phyloP scores from a whole-genome alignment of 2,797 vertebrate species.

The Myoxocephalus aenaeus region DNA sequence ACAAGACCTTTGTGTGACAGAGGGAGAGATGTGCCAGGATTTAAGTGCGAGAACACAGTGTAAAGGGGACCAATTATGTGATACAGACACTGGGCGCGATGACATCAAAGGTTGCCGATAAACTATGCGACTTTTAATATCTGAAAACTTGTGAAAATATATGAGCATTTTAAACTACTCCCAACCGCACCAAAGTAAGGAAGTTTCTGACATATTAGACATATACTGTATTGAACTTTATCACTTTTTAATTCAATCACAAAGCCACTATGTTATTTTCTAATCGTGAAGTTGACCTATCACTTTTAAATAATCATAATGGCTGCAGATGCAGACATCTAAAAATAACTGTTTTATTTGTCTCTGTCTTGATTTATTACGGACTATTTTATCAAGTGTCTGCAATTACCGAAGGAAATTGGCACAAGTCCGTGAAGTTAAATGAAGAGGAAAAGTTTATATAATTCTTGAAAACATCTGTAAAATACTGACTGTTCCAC shows the following conservation, averaged over 20 bases:
- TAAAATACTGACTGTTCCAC: not conserved
- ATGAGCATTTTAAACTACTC: not conserved
- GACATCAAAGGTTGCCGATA: slow-evolving; percentile 4
- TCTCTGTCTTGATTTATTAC: not conserved
- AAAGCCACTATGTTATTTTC: not conserved
- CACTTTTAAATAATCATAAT: not conserved
- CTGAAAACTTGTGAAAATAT: not conserved
- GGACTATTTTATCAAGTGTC: not conserved
- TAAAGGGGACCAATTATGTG: slow-evolving; percentile 18
- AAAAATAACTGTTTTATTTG: not conserved
- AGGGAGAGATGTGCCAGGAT: slow-evolving; percentile 5
- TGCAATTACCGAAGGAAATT: not conserved
- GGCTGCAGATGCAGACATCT: not conserved
- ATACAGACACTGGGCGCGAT: not conserved
- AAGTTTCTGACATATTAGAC: not conserved
- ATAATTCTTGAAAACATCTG: not conserved
- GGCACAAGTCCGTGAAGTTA: not conserved
- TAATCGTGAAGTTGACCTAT: no score
- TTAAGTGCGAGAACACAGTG: not conserved
- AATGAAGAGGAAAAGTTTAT: not conserved
- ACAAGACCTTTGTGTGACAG: slow-evolving; percentile 21
- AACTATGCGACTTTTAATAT: slow-evolving; percentile 5
- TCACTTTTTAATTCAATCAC: not conserved
- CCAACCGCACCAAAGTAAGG: not conserved
- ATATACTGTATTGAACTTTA: not conserved